Evolutionary conservation across 2,797 vertebrate genomes (phyloP).

Genomic region (Pipistrellus kuhlii): DNA sequence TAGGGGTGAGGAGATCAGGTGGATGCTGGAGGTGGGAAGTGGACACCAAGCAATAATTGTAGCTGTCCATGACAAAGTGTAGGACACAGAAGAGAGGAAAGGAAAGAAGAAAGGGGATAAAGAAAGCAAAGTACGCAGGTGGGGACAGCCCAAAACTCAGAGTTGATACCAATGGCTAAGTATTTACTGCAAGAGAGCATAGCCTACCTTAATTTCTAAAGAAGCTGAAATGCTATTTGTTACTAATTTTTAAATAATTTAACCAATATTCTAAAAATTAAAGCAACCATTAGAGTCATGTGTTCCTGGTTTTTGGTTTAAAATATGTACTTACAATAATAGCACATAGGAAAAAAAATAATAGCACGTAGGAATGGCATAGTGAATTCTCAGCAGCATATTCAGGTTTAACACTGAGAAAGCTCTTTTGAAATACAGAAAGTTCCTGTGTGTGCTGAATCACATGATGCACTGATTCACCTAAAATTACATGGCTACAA

Average conservation of each 20-base stretch:
- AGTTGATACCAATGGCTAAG: not conserved
- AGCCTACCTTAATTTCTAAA: not conserved
- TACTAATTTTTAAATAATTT: not conserved
- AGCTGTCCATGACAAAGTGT: not conserved
- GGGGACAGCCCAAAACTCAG: not conserved
- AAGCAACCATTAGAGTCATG: not conserved
- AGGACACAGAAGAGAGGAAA: not conserved
- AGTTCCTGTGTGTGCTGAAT: not conserved
- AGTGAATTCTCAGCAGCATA: not conserved
- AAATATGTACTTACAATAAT: not conserved
- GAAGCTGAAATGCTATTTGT: not conserved
- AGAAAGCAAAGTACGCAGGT: not conserved
- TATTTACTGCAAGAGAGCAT: not conserved
- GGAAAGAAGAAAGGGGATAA: not conserved
- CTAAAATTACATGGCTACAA: not conserved
- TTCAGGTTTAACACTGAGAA: not conserved
- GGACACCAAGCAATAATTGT: not conserved
- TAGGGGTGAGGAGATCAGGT: not conserved
- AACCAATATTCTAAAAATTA: not conserved
- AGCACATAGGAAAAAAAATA: not conserved
- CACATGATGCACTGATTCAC: not conserved
- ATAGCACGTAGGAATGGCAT: not conserved
- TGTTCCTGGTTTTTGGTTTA: not conserved
- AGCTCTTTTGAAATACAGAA: not conserved
- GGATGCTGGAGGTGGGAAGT: not conserved